These are phyloP conservation scores for Condylostylus longicornis DNA, from an alignment of 1,140 invertebrate species.

Conservation along the genomic window DNA sequence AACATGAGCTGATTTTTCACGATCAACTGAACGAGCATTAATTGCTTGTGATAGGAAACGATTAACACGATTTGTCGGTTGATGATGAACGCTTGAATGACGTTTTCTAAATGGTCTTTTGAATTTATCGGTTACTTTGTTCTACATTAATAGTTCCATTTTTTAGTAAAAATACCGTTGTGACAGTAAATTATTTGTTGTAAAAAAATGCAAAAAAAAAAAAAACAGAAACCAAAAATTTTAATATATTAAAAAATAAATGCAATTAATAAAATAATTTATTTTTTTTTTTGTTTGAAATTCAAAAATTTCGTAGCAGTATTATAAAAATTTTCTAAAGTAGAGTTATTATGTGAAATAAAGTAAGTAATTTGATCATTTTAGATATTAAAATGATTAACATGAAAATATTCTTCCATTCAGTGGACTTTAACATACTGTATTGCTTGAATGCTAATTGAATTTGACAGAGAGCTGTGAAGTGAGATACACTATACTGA, in stretches of 20 bases:
- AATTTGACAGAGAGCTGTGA: no score
- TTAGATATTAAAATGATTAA: no score
- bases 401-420: no score
- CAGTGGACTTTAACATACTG: no score
- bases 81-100: conserved; percentile 68
- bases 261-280: conserved; percentile 10
- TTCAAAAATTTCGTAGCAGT: conserved; percentile 14
- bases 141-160: neutral
- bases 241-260: conserved; percentile 11
- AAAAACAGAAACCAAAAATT: conserved; percentile 5
- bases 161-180: neutral
- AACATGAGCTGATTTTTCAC: conserved; percentile 76
- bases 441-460: no score
- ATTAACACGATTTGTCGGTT: conserved; percentile 75
- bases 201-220: conserved; percentile 7
- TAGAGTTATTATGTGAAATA: no score
- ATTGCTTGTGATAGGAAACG: conserved; percentile 82
- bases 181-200: neutral
- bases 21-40: conserved; percentile 74
- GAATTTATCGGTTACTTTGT: conserved; percentile 68
- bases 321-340: neutral
- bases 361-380: no score
- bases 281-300: conserved; percentile 8
- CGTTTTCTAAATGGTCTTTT: conserved; percentile 77
- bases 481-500: no score